phyloP scores from a whole-genome alignment of 2,113 vertebrate species.

The Ahaetulla prasina region DNA sequence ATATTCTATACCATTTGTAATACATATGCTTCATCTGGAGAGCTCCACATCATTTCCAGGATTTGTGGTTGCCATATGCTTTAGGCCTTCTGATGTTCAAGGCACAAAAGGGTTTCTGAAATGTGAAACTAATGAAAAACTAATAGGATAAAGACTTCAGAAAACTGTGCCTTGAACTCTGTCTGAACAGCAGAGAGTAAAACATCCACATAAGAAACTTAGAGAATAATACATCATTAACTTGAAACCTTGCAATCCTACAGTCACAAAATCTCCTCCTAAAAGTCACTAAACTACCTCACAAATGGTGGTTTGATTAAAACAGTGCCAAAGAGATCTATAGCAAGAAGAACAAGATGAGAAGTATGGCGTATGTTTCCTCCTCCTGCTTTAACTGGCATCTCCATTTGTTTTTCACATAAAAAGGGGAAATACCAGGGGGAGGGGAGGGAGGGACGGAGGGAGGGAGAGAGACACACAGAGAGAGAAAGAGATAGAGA shows the following conservation, averaged over 20 bases:
- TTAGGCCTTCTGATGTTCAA: slow-evolving; percentile 35
- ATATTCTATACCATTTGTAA: slow-evolving; percentile 32
- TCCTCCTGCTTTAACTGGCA: neutral
- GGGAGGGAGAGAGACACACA: neutral
- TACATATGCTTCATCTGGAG: slow-evolving; percentile 35
- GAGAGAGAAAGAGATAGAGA: neutral
- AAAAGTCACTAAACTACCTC: neutral
- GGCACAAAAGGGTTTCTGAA: slow-evolving; percentile 16
- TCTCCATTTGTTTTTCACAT: neutral
- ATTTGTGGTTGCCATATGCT: slow-evolving; percentile 46
- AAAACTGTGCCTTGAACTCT: slow-evolving; percentile 12
- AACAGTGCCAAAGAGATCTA: neutral
- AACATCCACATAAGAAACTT: accelerated
- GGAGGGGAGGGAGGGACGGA: no score
- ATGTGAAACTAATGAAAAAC: slow-evolving; percentile 45
- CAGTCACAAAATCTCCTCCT: neutral
- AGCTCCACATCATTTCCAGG: slow-evolving; percentile 23
- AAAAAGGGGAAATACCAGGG: neutral
- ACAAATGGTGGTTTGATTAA: neutral
- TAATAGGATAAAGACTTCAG: slow-evolving; percentile 31
- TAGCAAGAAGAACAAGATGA: accelerated
- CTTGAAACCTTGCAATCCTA: neutral
- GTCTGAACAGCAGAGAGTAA: neutral
- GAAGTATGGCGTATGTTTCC: neutral
- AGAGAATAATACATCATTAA: neutral